Evolutionary conservation across 2,888 invertebrate species (phyloP), one percentile per base, ranked within the genome.

Genomic region (Oeneis ivallda): DNA sequence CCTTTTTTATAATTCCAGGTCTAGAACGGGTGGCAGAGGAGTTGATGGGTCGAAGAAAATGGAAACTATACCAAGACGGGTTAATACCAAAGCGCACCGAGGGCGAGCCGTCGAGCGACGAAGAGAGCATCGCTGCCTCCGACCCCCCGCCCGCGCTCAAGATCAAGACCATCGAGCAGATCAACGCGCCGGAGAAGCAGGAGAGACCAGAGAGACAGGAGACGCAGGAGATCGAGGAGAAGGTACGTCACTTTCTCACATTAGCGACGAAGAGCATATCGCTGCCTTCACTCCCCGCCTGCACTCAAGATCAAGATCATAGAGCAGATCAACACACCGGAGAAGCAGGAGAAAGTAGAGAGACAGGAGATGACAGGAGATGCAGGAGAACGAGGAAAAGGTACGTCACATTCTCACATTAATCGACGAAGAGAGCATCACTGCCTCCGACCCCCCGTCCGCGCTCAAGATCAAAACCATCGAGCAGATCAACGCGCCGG

Each of bases 1-100:
- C 2, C 5, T 62, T 11, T 10, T 52, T 13, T 11, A 62, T 71
- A 58, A 67, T 86, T 94, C 64, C 92, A 97, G 97, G 97, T 95
- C 95, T 97, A 96, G 97, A 97, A 96, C 95, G 96, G 94, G 96
- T 97, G 94, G 97, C 97, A 94, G 97, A 97, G 94, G 97, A 97
- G 96, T 96, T 97, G 95, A 97, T 97, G 97, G 97, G 97, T 94
- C 96, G 96, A 94, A 95, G 96, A 95, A 96, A 96, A 97, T 97
- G 97, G 97, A 96, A 96, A 94, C 95, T 96, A 93, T 97, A 96
- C 92, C 97, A 96, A 95, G 96, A 97, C 93, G 92, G 93, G 78
- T 88, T 93, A 88, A 84, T 91, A 79, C 89, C 89, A 81, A 87
- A 86, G 78, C 84, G 86, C 74, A 81, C 74, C 79, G 91, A 90